Evolutionary conservation across 2,888 invertebrate species (phyloP), one percentile per base, ranked within the genome.

Genomic region (Ormyrus pomaceus): DNA sequence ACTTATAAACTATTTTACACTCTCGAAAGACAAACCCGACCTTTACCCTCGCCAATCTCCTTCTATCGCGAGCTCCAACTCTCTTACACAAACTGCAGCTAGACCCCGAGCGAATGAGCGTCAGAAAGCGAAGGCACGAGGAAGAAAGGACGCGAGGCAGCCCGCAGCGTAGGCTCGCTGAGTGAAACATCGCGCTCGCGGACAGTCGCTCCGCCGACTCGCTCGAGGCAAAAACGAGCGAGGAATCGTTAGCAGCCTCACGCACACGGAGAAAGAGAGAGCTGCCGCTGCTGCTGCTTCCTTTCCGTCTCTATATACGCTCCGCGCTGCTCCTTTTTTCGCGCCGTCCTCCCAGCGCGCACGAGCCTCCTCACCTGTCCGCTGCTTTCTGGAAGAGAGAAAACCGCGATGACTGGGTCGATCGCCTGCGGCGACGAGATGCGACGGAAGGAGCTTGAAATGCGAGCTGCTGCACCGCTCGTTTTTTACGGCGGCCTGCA

Each of bases 141-240:
- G 19, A 19, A 19, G 19, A 19, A 19, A 19, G 51, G 55, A 34
- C 8, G 53, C 51, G 7, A 6, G 19, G 19, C 6, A 19, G 45
- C 70, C 45, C 6, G 55, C 58, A 6, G 19, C 50, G 13, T 6
- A 8, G 6, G 62, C 46, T 19, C 7, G 58, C 83, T 84, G 86
- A 86, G 85, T 85, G 86, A 86, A 85, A 86, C 86, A 85, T 86
- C 85, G 86, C 81, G 76, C 79, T 19, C 64, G 81, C 82, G 83
- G 85, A 84, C 84, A 85, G 84, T 85, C 84, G 80, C 79, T 69
- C 82, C 64, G 83, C 80, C 19, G 75, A 77, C 82, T 62, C 69
- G 69, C 19, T 19, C 19, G 75, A 69, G 84, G 84, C 85, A 86
- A 86, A 86, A 87, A 86, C 84, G 19, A 19, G 82, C 83, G 82